Conservation (phyloP, 2,113 vertebrate genomes). For the Zonotrichia leucophrys region DNA sequence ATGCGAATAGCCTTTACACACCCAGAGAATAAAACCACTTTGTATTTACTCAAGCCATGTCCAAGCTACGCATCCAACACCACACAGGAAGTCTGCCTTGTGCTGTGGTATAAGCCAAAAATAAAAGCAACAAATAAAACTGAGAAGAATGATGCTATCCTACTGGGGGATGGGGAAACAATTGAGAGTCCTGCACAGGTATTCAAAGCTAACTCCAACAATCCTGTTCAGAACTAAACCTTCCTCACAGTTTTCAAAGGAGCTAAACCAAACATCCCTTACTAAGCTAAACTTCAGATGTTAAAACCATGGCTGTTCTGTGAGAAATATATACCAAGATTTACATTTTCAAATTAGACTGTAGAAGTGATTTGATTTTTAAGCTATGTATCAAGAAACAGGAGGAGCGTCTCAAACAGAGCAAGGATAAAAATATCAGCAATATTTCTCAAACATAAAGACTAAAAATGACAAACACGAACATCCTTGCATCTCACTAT, state of each 20-base stretch:
- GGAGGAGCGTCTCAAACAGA: not conserved
- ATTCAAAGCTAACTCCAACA: not conserved
- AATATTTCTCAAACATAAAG: not conserved
- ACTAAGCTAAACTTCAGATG: not conserved
- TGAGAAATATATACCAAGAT: not conserved
- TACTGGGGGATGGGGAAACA: rapidly evolving
- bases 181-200: not conserved
- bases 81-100: not conserved
- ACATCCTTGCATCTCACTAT: not conserved
- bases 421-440: not conserved
- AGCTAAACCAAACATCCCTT: not conserved
- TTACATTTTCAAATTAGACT: not conserved
- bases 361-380: not conserved
- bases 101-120: not conserved
- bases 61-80: not conserved
- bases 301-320: not conserved
- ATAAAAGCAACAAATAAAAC: not conserved
- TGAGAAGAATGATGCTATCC: not conserved
- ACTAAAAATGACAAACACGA: not conserved
- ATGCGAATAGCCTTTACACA: not conserved
- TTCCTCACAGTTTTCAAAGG: not conserved
- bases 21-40: not conserved
- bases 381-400: not conserved
- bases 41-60: not conserved
- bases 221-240: not conserved